Evolutionary conservation across 2,888 invertebrate genomes (phyloP), one percentile per base, ranked within the genome.

Genomic region (Sisyra nigra): DNA sequence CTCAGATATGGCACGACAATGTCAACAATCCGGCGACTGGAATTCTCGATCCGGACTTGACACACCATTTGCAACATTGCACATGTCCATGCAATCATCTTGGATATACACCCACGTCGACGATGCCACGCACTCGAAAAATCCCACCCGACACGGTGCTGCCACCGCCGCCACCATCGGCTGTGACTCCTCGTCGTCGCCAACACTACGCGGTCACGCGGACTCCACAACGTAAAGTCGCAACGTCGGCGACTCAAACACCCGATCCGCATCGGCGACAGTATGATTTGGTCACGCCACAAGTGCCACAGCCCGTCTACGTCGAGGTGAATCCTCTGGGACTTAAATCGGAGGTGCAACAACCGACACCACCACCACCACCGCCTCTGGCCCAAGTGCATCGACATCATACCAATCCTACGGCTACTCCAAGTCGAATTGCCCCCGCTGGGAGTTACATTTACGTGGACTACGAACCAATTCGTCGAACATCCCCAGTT

Each of bases 21-120:
- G 15, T 19, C n/a, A 14, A 30, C n/a, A 29, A 30, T 31, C 6
- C 40, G 15, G 30, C 31, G 8, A 18, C 30, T 30, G 35, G 11
- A n/a, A 13, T 35, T 9, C 59, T 85, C 57, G 85, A 86, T 65
- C 74, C 84, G 60, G 87, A 88, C 69, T 75, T 88, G 65, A 75
- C 85, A 61, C 77, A 81, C 63, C 88, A 88, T 71, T 87, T 88
- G 63, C 82, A 84, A 66, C 80, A 77, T 62, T 88, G 88, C 69
- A 80, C 84, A 54, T 88, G 88, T 69, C 80, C 85, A 56, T 88
- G 88, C 74, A 85, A 87, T 71, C 88, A 88, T 72, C 83, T 88
- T 82, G 88, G 88, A 61, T 87, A 85, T 69, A 33, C 40, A 10
- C 30, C 37, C 8, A 36, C 35, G n/a, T n/a, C 36, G 17, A 24